Evolutionary conservation across 2,113 vertebrate species (phyloP).

Genomic region (Herpailurus yagouaroundi): DNA sequence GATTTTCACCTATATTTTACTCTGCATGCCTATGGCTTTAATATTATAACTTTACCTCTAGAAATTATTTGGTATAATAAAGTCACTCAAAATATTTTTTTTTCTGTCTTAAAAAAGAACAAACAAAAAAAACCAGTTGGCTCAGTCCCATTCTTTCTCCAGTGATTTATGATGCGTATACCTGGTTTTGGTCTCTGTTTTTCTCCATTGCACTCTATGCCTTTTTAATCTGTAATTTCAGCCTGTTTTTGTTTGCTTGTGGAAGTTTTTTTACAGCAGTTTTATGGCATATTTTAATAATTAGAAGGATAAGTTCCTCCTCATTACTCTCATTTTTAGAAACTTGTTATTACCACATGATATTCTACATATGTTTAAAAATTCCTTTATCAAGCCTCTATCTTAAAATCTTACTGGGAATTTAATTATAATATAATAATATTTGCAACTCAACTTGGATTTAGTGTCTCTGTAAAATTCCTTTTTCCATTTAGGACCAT

Average conservation of each 20-base stretch:
- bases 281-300: conserved; percentile 34
- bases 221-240: background rate
- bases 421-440: conserved; percentile 42
- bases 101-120: background rate
- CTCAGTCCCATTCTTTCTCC: background rate
- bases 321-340: conserved; percentile 36
- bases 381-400: background rate
- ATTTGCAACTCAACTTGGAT: background rate
- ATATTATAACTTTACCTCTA: background rate
- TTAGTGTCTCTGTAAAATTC: conserved; percentile 10
- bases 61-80: conserved; percentile 22
- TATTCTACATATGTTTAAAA: background rate
- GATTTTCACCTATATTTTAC: conserved; percentile 10
- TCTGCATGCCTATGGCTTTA: background rate
- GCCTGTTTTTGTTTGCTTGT: background rate
- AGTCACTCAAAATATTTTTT: background rate
- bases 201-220: background rate
- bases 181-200: background rate
- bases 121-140: background rate
- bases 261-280: background rate
- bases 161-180: background rate
- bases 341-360: background rate
- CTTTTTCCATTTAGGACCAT: background rate
- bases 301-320: background rate
- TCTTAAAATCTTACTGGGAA: background rate